A percentile compares a stretch with the other conserved stretches of the same genome.
Conservation (phyloP, 2,888 invertebrate genomes). For the Agrypnus murinus region DNA sequence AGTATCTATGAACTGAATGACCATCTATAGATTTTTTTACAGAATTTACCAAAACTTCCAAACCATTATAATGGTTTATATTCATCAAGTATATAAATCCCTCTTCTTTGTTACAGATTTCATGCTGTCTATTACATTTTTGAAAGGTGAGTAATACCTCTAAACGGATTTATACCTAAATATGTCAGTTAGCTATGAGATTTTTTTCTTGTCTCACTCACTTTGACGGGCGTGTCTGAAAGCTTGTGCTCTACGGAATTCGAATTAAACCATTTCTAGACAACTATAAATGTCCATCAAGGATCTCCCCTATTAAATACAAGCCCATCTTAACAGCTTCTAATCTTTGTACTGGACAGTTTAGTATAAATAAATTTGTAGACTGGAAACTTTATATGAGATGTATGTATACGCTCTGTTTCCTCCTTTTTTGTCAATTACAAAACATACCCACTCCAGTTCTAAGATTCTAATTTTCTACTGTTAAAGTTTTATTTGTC, state of each 20-base stretch:
- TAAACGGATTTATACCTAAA: slow-evolving; percentile 58
- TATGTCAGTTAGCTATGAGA: slow-evolving; percentile 60
- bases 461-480: not conserved
- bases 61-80: not conserved
- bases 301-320: slow-evolving; percentile 12
- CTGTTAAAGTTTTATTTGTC: not conserved
- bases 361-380: no score
- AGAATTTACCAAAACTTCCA: no score
- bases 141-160: slow-evolving; percentile 49
- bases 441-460: not conserved
- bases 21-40: no score
- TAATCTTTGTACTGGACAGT: no score
- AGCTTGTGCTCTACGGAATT: slow-evolving; percentile 35
- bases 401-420: no score
- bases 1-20: no score
- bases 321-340: not conserved
- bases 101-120: slow-evolving; percentile 41
- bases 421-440: not conserved
- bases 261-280: slow-evolving; percentile 36
- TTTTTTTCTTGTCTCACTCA: slow-evolving; percentile 55
- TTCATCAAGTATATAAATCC: not conserved
- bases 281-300: slow-evolving; percentile 36
- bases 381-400: no score
- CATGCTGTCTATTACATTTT: slow-evolving; percentile 45
- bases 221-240: slow-evolving; percentile 39